phyloP scores from a whole-genome alignment of 2,888 invertebrate genomes.

The Agonopterix subpropinquella region DNA sequence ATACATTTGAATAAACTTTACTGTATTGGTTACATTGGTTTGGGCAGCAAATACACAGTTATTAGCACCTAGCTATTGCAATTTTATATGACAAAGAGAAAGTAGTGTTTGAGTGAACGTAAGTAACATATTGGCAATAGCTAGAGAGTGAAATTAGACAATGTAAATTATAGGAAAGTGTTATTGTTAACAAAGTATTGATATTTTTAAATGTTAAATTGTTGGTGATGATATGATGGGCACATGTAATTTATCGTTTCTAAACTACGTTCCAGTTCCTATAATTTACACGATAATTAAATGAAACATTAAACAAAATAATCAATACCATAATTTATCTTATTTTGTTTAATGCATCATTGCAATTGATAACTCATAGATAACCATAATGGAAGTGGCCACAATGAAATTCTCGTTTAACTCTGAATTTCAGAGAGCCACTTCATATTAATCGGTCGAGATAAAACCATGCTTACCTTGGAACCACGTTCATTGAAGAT shows the following conservation, averaged over 20 bases:
- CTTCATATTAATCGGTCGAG: conserved; percentile 23
- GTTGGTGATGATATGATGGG: no score
- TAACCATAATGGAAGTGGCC: conserved; percentile 26
- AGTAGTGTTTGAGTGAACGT: background rate
- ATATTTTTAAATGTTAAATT: no score
- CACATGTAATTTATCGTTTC: no score
- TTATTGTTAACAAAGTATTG: no score
- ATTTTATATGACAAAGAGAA: conserved; percentile 7
- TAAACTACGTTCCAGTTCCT: conserved; percentile 3
- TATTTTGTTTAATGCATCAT: conserved; percentile 11
- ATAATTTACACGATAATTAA: conserved; percentile 14
- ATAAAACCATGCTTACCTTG: conserved; percentile 87
- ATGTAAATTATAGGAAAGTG: no score
- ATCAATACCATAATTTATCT: conserved; percentile 1
- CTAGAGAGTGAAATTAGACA: background rate
- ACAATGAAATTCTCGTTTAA: conserved; percentile 40
- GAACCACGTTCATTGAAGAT: conserved; percentile 99
- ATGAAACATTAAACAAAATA: conserved; percentile 22
- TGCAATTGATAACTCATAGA: conserved; percentile 5
- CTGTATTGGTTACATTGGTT: conserved; percentile 32
- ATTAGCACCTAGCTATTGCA: conserved; percentile 36
- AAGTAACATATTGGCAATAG: background rate
- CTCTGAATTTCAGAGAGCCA: conserved; percentile 54
- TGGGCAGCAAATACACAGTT: conserved; percentile 21
- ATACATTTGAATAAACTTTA: conserved; percentile 25